These are phyloP conservation scores for Carollia perspicillata DNA, from an alignment of 2,113 vertebrate genomes.

Conservation along the genomic window DNA sequence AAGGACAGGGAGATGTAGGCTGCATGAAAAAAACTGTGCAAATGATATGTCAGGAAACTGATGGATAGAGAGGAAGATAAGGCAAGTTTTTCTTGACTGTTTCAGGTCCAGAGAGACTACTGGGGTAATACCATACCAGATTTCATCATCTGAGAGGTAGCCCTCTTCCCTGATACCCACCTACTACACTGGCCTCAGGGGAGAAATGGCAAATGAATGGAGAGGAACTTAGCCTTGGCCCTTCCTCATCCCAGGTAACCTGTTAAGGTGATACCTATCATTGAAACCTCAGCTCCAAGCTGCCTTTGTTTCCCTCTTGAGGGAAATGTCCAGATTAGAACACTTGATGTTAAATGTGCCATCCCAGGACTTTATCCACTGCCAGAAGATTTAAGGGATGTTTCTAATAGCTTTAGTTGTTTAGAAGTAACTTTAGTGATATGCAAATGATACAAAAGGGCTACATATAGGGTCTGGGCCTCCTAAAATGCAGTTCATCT, in stretches of 20 bases:
- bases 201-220: not conserved
- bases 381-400: not conserved
- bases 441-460: not conserved
- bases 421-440: constrained; percentile 16
- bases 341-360: not conserved
- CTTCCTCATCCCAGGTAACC: not conserved
- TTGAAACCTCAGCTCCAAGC: not conserved
- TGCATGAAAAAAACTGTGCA: not conserved
- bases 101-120: not conserved
- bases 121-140: not conserved
- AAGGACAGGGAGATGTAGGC: not conserved
- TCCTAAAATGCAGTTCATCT: not conserved
- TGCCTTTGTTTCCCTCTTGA: constrained; percentile 22
- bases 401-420: too few relatives aligned
- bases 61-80: not conserved
- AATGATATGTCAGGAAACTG: not conserved
- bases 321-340: not conserved
- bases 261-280: not conserved
- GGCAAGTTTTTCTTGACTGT: not conserved
- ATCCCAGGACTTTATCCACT: not conserved
- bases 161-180: not conserved
- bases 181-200: not conserved
- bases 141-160: constrained; percentile 7
- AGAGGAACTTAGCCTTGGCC: not conserved
- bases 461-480: not conserved